Evolutionary conservation across 1,140 invertebrate genomes (phyloP), one percentile per base, ranked within the genome.

Genomic region (Hydropsyche tenuis): DNA sequence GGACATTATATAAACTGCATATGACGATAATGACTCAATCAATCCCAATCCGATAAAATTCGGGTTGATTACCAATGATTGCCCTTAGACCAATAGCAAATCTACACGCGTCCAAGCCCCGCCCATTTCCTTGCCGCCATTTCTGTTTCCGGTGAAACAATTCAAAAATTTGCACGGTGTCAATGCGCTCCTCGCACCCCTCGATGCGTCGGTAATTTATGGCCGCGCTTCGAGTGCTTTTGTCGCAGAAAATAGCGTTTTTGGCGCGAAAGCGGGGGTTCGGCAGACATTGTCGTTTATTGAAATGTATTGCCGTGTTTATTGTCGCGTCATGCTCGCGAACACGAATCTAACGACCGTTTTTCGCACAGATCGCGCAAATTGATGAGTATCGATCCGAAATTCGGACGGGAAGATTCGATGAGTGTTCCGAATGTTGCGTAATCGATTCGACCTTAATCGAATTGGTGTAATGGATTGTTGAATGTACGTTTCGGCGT

Each of bases 261-360:
- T 45, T 60, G 43, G 20, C 43, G 51, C 53, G 60, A 69, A 51
- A 25, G 37, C 46, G 6, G 43, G 20, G 18, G 11, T 20, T 14
- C 30, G 14, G 70, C 51, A 20, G 30, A 69, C 72, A 65, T 56
- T 62, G 69, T 53, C 70, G 37, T 71, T 73, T 68, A 78, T 75
- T 73, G 72, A 63, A 53, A 74, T 77, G 56, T 69, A 77, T 74
- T 42, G 63, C 53, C 16, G 30, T 25, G 64, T 74, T 76, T 73
- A 69, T 72, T 46, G 69, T 37, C 37, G 64, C 46, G 27, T 69
- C 72, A 48, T 64, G n/a, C 48, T 43, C 45, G 22, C 27, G 16
- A 46, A 46, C 45, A 3, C n/a, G n/a, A n/a, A n/a, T n/a, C 30
- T 37, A 37, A 37, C 9, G 30, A 9, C 3, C 30, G 30, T 37